Evolutionary conservation across 2,888 invertebrate species (phyloP).

Genomic region (Harpagoxenus sublaevis): DNA sequence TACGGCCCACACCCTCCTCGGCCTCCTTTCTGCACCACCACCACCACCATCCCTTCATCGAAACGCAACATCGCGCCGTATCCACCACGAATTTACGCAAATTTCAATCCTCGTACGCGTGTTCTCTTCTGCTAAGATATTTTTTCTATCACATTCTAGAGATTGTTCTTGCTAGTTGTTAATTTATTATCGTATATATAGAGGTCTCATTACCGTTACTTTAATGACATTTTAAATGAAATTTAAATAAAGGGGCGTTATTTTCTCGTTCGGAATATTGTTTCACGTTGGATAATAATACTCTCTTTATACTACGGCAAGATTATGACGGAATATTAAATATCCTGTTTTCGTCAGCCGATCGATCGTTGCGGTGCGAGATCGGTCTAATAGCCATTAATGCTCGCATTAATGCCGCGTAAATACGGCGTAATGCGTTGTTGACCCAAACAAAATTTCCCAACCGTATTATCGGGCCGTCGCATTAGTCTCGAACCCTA

Average conservation of each 20-base stretch:
- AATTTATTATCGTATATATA: neutral
- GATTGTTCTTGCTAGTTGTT: too few relatives aligned
- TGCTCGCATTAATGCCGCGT: too few relatives aligned
- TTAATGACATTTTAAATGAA: neutral
- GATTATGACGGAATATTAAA: conserved; percentile 41
- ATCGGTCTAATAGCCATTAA: conserved; percentile 47
- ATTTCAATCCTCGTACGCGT: conserved; percentile 29
- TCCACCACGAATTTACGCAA: conserved; percentile 64
- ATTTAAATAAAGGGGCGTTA: neutral
- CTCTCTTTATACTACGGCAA: neutral
- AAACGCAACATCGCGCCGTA: conserved; percentile 61
- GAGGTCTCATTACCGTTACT: neutral
- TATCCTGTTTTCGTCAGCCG: conserved; percentile 13
- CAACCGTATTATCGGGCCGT: conserved; percentile 31
- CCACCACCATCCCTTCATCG: conserved; percentile 60
- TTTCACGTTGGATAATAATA: neutral
- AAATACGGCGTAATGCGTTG: conserved; percentile 51
- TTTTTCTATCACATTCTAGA: neutral
- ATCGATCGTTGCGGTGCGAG: conserved; percentile 32
- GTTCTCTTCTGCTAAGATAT: neutral
- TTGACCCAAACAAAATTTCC: conserved; percentile 54
- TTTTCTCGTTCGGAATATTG: neutral
- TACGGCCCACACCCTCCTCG: conserved; percentile 75
- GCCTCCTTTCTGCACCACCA: conserved; percentile 63
- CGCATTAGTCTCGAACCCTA: conserved; percentile 23